Base-by-base conservation (phyloP, 2,113 vertebrate species). In the Nothoprocta perdicaria region DNA sequence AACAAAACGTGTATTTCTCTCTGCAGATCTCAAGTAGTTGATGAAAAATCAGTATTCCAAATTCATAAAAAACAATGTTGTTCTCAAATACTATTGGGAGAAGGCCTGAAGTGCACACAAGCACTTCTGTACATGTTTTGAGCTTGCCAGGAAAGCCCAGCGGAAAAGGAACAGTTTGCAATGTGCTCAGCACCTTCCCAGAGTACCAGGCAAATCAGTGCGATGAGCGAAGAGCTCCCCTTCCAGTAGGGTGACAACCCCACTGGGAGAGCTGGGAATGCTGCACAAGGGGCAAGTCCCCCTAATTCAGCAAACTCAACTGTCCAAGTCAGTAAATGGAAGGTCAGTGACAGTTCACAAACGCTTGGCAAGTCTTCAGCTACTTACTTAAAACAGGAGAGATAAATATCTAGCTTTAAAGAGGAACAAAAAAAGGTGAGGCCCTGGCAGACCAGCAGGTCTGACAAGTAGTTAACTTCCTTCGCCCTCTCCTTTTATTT, bases 391-490 rank as follows among this genome's bases (percentile, higher is more conserved):
- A 60, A 50, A 60, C 0, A 11, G 7, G 7, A 82, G 27, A 91
- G 22, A 63, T 13, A 27, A 81, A 60, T 11, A 85, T 18, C 18
- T 9, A 41, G 35, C 7, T 92, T 66, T 23, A 60, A 12, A 89
- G 43, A 88, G 41, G 10, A 87, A 69, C 11, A 85, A 45, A 50
- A 81, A 45, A 23, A 89, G 27, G 9, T 81, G 10, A 65, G 41
- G 16, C 85, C 14, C 76, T 80, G 65, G 72, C 85, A 89, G 69
- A 77, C 27, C 41, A 83, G 35, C 19, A 75, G 38, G 60, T 55
- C 89, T 67, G 67, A 79, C 82, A 93, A 80, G 38, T 17, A 72
- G 38, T 76, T 71, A 21, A 57, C n/a, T 91, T 84, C 35, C n/a
- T 66, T 62, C 79, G 60, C 61, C 50, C 46, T 10, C 48, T 48